A percentile compares a stretch with the other conserved stretches of the same genome.
Conservation (phyloP, 2,113 vertebrate genomes). For the Prionailurus viverrinus region DNA sequence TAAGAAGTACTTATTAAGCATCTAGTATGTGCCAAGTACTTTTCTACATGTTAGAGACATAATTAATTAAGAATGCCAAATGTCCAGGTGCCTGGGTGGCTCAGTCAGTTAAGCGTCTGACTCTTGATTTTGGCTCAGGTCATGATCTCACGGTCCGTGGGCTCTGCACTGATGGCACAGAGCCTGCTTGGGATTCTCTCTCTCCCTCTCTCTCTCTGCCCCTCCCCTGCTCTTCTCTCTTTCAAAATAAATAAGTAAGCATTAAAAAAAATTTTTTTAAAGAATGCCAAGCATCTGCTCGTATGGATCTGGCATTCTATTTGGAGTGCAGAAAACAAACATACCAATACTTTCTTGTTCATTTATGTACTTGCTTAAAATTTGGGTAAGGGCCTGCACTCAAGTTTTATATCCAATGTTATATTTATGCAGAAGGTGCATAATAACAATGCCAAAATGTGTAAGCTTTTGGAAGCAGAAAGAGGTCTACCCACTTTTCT, state of each 20-base stretch:
- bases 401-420: neutral
- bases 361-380: neutral
- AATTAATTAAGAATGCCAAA: neutral
- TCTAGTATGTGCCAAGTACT: neutral
- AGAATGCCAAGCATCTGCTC: neutral
- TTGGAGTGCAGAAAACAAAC: neutral
- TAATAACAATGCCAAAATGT: neutral
- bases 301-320: neutral
- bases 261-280: no score
- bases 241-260: no score
- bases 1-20: conserved; percentile 14
- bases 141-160: no score
- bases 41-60: neutral
- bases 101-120: no score
- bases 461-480: neutral
- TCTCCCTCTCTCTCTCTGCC: no score
- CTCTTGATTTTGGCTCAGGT: no score
- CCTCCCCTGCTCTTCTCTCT: no score
- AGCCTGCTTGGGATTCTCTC: no score
- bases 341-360: neutral
- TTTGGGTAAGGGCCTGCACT: conserved; percentile 32
- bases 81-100: neutral
- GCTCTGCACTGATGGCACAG: no score
- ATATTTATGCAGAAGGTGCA: neutral
- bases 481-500: neutral